These are phyloP conservation scores for Sebastolobus alascanus DNA, from an alignment of 2,797 vertebrate genomes.

Conservation along the genomic window DNA sequence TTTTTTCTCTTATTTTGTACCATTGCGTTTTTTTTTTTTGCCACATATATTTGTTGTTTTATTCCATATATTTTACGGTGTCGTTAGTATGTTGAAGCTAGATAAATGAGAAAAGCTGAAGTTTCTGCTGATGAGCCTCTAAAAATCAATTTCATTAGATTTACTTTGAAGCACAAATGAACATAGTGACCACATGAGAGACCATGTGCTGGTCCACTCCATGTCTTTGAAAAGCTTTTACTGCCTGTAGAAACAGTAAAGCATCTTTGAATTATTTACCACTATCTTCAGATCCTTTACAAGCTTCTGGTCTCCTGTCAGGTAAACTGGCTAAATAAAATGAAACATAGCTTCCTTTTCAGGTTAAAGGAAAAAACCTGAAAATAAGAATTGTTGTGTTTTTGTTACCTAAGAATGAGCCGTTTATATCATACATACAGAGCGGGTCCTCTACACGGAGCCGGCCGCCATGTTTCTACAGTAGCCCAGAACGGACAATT, in stretches of 20 bases:
- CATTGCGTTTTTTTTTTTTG: not conserved
- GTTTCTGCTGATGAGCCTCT: slow-evolving; percentile 17
- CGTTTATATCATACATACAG: too few species aligned
- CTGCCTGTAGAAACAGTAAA: slow-evolving; percentile 13
- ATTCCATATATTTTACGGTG: slow-evolving; percentile 12
- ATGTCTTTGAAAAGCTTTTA: slow-evolving; percentile 28
- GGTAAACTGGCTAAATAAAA: slow-evolving; percentile 44
- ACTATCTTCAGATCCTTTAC: slow-evolving; percentile 52
- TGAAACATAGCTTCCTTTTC: slow-evolving; percentile 30
- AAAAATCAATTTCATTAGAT: slow-evolving; percentile 40
- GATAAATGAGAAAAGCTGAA: not conserved
- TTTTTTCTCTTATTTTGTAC: not conserved
- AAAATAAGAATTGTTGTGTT: too few species aligned
- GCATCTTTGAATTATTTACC: slow-evolving; percentile 62
- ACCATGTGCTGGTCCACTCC: slow-evolving; percentile 7
- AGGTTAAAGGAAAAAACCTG: not conserved
- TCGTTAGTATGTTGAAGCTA: slow-evolving; percentile 9
- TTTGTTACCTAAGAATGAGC: too few species aligned
- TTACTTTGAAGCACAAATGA: slow-evolving; percentile 44
- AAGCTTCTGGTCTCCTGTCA: slow-evolving; percentile 52
- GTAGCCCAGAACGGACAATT: too few species aligned
- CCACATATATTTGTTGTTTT: slow-evolving; percentile 4
- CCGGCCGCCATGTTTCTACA: too few species aligned
- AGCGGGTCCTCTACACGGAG: too few species aligned
- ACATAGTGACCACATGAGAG: slow-evolving; percentile 15